Base-by-base conservation (phyloP, 2,113 vertebrate genomes). In the Semicossyphus pulcher region DNA sequence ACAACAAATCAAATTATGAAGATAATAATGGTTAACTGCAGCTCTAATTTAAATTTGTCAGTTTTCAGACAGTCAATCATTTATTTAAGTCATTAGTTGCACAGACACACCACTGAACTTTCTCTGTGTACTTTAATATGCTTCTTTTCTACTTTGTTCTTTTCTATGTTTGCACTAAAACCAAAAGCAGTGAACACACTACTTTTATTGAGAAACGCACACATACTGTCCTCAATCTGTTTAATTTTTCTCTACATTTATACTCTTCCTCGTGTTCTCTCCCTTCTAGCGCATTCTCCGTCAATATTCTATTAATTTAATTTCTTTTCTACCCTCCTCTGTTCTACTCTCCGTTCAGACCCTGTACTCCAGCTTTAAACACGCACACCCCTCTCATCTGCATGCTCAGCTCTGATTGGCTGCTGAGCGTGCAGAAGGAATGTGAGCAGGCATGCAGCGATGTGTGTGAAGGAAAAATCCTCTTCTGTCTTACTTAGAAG, bases 281-380 rank as follows among this genome's bases (percentile, higher is more conserved):
- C 16, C 3, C 12, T 26, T 31, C 42, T 31, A 12, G 1, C 48
- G 3, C 10, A 7, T 59, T 31, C 41, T 45, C 28, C 7, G 7
- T 39, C 37, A 26, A 10, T n/a, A 11, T 65, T 52, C 4, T 65
- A 7, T 11, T 14, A 44, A n/a, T n/a, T n/a, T 41, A 4, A 16
- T 16, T 41, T 72, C 26, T 57, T 45, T 58, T 79, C 47, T 74
- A 62, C 54, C 86, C 69, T 77, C 52, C 36, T 72, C 32, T 69
- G n/a, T 53, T 86, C 54, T 76, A 86, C 49, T 80, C 93, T 92
- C 94, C 94, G 76, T 90, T 87, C 86, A 89, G 87, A 89, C 94
- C 94, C 90, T 94, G 93, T 63, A 92, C 93, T 92, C 94, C 93
- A 90, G 90, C 86, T 93, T 67, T 73, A 58, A 39, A 67, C 82